A percentile compares a stretch with the other conserved stretches of the same genome.
phyloP scores from a whole-genome alignment of 1,140 invertebrate species.

The Lordiphosa clarofinis region DNA sequence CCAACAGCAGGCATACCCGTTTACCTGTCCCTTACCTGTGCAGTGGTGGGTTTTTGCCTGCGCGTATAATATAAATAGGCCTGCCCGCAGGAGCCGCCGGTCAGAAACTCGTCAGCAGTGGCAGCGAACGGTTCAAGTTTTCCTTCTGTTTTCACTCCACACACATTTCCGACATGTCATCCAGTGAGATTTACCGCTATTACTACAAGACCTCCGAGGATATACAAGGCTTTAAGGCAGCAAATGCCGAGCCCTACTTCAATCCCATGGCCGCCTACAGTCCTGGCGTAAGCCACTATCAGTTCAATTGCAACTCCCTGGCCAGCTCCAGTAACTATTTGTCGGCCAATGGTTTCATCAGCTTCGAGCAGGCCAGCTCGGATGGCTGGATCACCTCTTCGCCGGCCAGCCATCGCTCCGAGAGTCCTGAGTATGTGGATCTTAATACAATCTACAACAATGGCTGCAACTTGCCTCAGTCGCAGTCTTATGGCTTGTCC shows the following conservation, averaged over 20 bases:
- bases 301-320: slow-evolving; percentile 60
- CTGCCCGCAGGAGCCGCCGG: slow-evolving; percentile 42
- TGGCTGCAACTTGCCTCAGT: slow-evolving; percentile 30
- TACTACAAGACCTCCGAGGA: slow-evolving; percentile 78
- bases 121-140: slow-evolving; percentile 39
- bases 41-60: slow-evolving; percentile 40
- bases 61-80: slow-evolving; percentile 71
- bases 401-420: slow-evolving; percentile 82
- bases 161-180: slow-evolving; percentile 46
- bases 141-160: slow-evolving; percentile 1
- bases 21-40: slow-evolving; percentile 61
- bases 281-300: slow-evolving; percentile 61
- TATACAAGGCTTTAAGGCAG: slow-evolving; percentile 68
- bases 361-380: slow-evolving; percentile 75
- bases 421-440: slow-evolving; percentile 80
- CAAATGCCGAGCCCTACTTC: slow-evolving; percentile 57
- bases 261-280: slow-evolving; percentile 77
- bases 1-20: slow-evolving; percentile 31
- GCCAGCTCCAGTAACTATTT: slow-evolving; percentile 64
- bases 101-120: slow-evolving; percentile 56
- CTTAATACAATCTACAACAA: slow-evolving; percentile 72
- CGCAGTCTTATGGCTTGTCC: slow-evolving; percentile 31
- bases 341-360: slow-evolving; percentile 66
- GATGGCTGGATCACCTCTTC: slow-evolving; percentile 84
- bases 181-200: slow-evolving; percentile 77